Evolutionary conservation across 2,888 invertebrate species (phyloP).

Genomic region (Blomia tropicalis): DNA sequence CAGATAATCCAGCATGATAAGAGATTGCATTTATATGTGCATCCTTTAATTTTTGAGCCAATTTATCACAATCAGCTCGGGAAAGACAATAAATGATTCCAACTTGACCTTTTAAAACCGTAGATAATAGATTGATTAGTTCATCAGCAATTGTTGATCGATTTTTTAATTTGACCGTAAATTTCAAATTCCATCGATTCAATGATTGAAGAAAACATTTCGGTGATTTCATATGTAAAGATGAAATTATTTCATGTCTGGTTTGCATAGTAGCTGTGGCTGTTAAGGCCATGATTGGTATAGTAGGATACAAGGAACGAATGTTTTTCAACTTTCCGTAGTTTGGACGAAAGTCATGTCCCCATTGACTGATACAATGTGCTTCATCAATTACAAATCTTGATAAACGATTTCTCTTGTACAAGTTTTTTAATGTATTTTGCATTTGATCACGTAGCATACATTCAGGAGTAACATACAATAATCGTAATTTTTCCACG

Average conservation of each 20-base stretch:
- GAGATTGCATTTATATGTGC: constrained; percentile 47
- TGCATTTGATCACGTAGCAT: constrained; percentile 51
- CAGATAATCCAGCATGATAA: constrained; percentile 78
- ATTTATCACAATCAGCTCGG: constrained; percentile 69
- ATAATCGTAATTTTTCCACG: too few relatives aligned
- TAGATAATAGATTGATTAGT: too few relatives aligned
- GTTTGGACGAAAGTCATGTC: constrained; percentile 70
- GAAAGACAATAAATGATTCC: constrained; percentile 93
- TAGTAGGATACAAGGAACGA: constrained; percentile 52
- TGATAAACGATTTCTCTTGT: constrained; percentile 53
- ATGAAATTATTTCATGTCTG: constrained; percentile 59
- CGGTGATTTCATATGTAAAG: constrained; percentile 47
- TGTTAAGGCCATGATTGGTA: constrained; percentile 65
- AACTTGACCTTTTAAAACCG: constrained; percentile 54
- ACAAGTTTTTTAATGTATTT: too few relatives aligned
- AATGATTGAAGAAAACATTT: constrained; percentile 73
- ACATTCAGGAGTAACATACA: too few relatives aligned
- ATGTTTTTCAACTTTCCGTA: constrained; percentile 66
- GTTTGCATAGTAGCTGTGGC: constrained; percentile 89
- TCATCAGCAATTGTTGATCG: constrained; percentile 55
- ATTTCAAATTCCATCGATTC: constrained; percentile 84
- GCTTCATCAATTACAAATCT: constrained; percentile 94
- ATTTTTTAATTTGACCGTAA: constrained; percentile 55
- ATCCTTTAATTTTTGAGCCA: constrained; percentile 43
- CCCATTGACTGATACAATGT: constrained; percentile 97